Base-by-base conservation (phyloP, 2,797 vertebrate genomes). In the Novumbra hubbsi region DNA sequence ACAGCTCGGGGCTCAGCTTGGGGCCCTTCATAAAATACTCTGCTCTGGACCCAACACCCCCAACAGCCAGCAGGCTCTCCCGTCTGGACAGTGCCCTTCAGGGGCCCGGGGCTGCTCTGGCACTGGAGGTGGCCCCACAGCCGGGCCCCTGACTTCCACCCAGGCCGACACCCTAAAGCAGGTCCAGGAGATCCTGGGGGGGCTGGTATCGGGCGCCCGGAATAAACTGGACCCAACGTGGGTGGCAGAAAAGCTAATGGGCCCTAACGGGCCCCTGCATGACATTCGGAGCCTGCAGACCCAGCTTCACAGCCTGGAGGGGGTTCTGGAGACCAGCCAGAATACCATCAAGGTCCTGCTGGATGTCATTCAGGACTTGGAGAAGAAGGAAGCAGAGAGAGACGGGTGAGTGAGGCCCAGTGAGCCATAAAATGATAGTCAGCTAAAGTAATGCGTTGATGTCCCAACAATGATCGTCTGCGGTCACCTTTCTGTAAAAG, bases 361-460 rank as follows among this genome's bases (percentile, higher is more conserved):
- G 89, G 95, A 95, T 6, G 95, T 96, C 82, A 96, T 96, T 91
- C 95, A 96, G 92, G 95, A 96, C 89, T 91, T 96, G 84, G 95
- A 96, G 88, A 96, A 94, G 92, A 96, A 95, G 86, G 95, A 96
- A 82, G 95, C 95, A 0, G 94, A 95, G 84, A 86, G 93, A 86
- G 95, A 96, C 0, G 95, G 95, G 95, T 96, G 91, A 95, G 95
- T 84, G 50, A 45, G 34, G n/a, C 38, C 66, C 34, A 49, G 38
- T 19, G 21, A 45, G 34, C 66, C 21, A 30, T 45, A 45, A 45
- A 45, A 45, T 45, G 4, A 45, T 3, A 45, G 41, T 45, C 19
- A 63, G 41, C 41, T 45, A 45, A 9, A 45, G 41, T 45, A 45
- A 45, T 45, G 41, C 41, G 14, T 45, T 45, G 41, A 45, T 45